Evolutionary conservation across 2,888 invertebrate species (phyloP).

Genomic region (Scaptomyza parva): DNA sequence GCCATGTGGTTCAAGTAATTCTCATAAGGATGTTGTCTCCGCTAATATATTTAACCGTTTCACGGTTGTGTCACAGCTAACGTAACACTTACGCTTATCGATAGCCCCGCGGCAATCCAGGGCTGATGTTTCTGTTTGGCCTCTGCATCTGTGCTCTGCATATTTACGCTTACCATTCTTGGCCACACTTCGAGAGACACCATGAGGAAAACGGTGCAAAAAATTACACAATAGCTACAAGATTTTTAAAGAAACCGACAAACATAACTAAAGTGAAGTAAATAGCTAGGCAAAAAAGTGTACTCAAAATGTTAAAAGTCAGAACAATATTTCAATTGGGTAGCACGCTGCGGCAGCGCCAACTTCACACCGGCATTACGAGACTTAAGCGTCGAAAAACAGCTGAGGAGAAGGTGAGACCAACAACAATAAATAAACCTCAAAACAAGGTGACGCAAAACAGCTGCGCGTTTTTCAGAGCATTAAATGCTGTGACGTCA

Average conservation of each 20-base stretch:
- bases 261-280: conserved; percentile 1
- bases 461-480: not conserved
- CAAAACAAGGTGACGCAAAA: conserved; percentile 15
- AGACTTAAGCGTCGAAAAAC: conserved; percentile 87
- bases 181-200: conserved; percentile 31
- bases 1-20: not conserved
- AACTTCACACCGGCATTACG: conserved; percentile 70
- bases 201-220: conserved; percentile 9
- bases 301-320: conserved; percentile 47
- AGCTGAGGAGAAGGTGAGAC: conserved; percentile 87
- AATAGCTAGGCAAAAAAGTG: not conserved
- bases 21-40: not conserved
- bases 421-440: not conserved
- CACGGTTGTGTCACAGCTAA: not conserved
- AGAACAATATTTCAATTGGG: conserved; percentile 31
- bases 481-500: conserved; percentile 24
- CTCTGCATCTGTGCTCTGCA: not conserved
- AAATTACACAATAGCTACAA: conserved; percentile 50
- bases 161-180: not conserved
- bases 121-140: not conserved
- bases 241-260: conserved; percentile 18
- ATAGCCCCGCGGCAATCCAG: not conserved
- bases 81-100: too few relatives aligned
- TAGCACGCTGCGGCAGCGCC: conserved; percentile 20
- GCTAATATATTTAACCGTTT: conserved; percentile 11